Conservation (phyloP, 2,888 invertebrate genomes). For the Metacarcinus magister region DNA sequence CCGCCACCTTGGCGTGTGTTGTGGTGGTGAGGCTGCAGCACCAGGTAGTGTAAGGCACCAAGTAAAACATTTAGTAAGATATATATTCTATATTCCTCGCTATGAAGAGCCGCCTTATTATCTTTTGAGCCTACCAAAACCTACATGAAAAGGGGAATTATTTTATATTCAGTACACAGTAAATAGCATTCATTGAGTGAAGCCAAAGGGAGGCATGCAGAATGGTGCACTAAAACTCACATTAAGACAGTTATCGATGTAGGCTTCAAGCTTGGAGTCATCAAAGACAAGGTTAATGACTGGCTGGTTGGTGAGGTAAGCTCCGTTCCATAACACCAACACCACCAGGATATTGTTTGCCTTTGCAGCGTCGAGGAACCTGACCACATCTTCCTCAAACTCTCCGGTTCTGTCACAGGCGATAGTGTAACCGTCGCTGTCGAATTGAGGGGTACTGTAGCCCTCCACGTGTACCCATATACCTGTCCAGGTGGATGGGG, state of each 20-base stretch:
- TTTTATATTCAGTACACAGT: neutral
- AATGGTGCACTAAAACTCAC: constrained; percentile 81
- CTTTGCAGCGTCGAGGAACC: constrained; percentile 83
- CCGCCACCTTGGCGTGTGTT: neutral
- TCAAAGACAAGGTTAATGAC: constrained; percentile 83
- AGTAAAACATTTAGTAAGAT: too few relatives aligned
- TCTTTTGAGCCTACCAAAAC: neutral
- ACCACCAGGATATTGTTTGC: constrained; percentile 83
- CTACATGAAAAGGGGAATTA: neutral
- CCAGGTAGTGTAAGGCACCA: too few relatives aligned
- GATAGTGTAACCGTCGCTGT: constrained; percentile 83
- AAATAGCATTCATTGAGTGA: neutral
- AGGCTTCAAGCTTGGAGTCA: constrained; percentile 83
- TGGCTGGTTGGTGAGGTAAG: constrained; percentile 83
- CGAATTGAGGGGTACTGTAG: constrained; percentile 83
- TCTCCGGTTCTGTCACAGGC: constrained; percentile 83
- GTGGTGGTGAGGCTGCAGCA: too few relatives aligned
- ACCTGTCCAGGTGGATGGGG: constrained; percentile 80
- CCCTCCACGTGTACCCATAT: constrained; percentile 84
- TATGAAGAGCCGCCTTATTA: neutral
- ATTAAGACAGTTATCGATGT: constrained; percentile 83
- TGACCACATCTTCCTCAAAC: constrained; percentile 83
- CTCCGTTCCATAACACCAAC: constrained; percentile 84
- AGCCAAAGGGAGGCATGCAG: neutral
- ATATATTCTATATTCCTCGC: neutral